phyloP scores from a whole-genome alignment of 2,888 invertebrate species.

The Sisyra terminalis region DNA sequence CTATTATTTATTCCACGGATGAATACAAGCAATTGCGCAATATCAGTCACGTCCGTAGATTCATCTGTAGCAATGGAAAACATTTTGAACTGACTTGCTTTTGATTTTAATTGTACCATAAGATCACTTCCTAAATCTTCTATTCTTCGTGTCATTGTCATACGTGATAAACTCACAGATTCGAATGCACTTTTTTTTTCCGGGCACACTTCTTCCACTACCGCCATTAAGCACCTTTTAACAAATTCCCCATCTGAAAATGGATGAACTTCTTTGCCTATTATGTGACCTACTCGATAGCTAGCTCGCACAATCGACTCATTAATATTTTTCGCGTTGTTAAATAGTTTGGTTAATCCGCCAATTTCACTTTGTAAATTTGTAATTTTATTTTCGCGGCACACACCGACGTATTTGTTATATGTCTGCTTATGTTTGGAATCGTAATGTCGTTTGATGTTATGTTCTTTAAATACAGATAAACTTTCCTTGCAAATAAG shows the following conservation, averaged over 20 bases:
- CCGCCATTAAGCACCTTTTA: conserved; percentile 9
- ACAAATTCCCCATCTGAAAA: conserved; percentile 4
- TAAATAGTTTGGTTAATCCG: conserved; percentile 3
- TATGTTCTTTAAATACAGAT: no score
- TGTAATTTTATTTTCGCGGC: conserved; percentile 3
- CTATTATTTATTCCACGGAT: conserved; percentile 8
- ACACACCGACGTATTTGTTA: conserved; percentile 4
- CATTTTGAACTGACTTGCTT: conserved; percentile 9
- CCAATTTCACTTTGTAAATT: conserved; percentile 3
- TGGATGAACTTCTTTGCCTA: background rate
- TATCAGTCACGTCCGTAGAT: background rate
- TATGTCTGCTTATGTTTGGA: background rate
- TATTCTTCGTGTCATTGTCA: conserved; percentile 9
- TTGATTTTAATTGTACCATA: conserved; percentile 9
- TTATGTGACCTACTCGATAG: background rate
- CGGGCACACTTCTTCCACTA: conserved; percentile 9
- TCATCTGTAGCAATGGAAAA: conserved; percentile 3
- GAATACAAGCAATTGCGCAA: conserved; percentile 8
- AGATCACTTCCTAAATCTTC: conserved; percentile 9
- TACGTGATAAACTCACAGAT: conserved; percentile 10
- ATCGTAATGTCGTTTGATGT: no score
- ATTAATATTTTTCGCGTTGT: conserved; percentile 3
- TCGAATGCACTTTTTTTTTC: conserved; percentile 9
- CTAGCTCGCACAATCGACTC: conserved; percentile 3
- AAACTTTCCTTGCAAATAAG: no score